phyloP scores from a whole-genome alignment of 2,113 vertebrate species.

The Dipodomys spectabilis region DNA sequence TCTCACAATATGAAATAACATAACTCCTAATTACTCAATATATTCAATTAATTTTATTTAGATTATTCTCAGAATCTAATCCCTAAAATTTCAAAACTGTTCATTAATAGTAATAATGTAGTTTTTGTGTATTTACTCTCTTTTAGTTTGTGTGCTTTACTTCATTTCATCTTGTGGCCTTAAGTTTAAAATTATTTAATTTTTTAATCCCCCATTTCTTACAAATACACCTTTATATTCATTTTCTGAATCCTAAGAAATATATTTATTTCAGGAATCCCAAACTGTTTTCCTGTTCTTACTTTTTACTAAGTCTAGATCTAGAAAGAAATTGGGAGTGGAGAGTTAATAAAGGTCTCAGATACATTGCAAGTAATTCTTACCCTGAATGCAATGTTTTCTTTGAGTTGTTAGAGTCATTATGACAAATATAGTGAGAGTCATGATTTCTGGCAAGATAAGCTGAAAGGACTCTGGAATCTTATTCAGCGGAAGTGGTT shows the following conservation, averaged over 20 bases:
- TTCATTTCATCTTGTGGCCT: background rate
- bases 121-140: background rate
- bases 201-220: constrained; percentile 7
- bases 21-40: background rate
- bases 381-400: background rate
- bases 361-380: constrained; percentile 12
- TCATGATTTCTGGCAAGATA: background rate
- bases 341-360: background rate
- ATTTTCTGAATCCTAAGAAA: constrained; percentile 16
- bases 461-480: background rate
- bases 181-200: background rate
- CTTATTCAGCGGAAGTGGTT: background rate
- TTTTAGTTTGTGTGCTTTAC: background rate
- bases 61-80: background rate
- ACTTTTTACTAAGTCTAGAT: background rate
- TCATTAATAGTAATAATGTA: background rate
- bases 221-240: constrained; percentile 1
- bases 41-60: constrained; percentile 1
- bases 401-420: background rate
- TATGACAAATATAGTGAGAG: background rate
- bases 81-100: background rate
- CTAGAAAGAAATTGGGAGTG: background rate
- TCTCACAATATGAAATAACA: background rate
- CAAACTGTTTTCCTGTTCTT: background rate
- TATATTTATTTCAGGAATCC: background rate